phyloP scores from a whole-genome alignment of 2,113 vertebrate genomes.

The Meriones unguiculatus region DNA sequence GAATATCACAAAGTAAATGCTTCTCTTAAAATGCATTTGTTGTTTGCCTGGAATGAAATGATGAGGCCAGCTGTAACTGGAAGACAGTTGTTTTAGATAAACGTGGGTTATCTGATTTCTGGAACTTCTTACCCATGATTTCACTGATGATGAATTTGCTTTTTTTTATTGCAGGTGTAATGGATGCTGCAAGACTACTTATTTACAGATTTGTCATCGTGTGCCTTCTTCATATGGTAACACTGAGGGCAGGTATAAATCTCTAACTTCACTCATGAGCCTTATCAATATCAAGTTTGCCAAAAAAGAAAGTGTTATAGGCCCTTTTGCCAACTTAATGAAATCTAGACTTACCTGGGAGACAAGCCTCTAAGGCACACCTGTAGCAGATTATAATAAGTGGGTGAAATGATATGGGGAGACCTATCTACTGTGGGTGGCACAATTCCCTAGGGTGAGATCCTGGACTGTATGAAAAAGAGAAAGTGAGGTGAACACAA shows the following conservation, averaged over 20 bases:
- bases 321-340: neutral
- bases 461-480: neutral
- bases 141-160: neutral
- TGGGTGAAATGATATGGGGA: neutral
- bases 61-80: neutral
- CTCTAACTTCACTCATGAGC: neutral
- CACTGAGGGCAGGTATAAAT: slow-evolving; percentile 27
- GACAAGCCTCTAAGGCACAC: neutral
- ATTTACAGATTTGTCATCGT: neutral
- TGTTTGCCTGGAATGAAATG: neutral
- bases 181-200: neutral
- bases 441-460: neutral
- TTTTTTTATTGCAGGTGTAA: slow-evolving; percentile 19
- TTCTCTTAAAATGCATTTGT: neutral
- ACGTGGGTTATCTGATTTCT: neutral
- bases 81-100: neutral
- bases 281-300: neutral
- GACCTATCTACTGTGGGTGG: no score
- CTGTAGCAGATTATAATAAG: neutral
- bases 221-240: neutral
- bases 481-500: neutral
- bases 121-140: neutral
- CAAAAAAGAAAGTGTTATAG: neutral
- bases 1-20: neutral
- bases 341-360: neutral